Evolutionary conservation across 2,797 vertebrate genomes (phyloP).

Genomic region (Etheostoma nigrum): DNA sequence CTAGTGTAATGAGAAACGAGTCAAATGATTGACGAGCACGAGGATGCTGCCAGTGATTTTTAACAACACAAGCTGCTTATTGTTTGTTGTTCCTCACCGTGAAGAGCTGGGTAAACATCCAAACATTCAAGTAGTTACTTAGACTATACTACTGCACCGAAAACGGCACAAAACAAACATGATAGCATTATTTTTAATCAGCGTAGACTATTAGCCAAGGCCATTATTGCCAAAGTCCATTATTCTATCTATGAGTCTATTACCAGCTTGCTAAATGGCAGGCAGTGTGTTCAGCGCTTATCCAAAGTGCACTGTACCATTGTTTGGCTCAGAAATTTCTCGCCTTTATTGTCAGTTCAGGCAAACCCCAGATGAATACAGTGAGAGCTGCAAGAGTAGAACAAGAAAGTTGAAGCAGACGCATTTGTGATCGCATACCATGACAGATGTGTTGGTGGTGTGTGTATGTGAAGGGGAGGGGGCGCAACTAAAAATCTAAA

Average conservation of each 20-base stretch:
- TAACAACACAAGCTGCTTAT: constrained; percentile 76
- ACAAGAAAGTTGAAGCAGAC: constrained; percentile 84
- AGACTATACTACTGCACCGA: constrained; percentile 43
- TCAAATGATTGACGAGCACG: constrained; percentile 76
- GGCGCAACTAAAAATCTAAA: constrained; percentile 36
- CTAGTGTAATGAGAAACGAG: constrained; percentile 77
- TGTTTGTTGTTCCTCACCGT: constrained; percentile 75
- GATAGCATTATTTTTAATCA: constrained; percentile 80
- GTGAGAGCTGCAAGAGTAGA: constrained; percentile 82
- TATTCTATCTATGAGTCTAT: constrained; percentile 79
- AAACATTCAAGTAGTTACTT: constrained; percentile 60
- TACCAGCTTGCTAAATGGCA: constrained; percentile 81
- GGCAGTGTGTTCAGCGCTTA: constrained; percentile 76
- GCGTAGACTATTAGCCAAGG: constrained; percentile 71
- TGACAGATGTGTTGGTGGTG: constrained; percentile 77
- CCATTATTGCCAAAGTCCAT: constrained; percentile 79
- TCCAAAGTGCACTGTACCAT: constrained; percentile 85
- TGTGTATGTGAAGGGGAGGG: constrained; percentile 25
- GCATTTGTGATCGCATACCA: constrained; percentile 83
- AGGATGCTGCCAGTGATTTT: constrained; percentile 68
- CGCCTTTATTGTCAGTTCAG: constrained; percentile 84
- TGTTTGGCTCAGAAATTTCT: constrained; percentile 83
- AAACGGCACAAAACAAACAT: constrained; percentile 58
- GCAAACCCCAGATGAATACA: constrained; percentile 84
- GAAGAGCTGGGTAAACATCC: constrained; percentile 71